Percentiles rank a stretch among this genome's conserved stretches.
Evolutionary conservation across 2,797 vertebrate genomes (phyloP).

Genomic region (Bradypus variegatus): DNA sequence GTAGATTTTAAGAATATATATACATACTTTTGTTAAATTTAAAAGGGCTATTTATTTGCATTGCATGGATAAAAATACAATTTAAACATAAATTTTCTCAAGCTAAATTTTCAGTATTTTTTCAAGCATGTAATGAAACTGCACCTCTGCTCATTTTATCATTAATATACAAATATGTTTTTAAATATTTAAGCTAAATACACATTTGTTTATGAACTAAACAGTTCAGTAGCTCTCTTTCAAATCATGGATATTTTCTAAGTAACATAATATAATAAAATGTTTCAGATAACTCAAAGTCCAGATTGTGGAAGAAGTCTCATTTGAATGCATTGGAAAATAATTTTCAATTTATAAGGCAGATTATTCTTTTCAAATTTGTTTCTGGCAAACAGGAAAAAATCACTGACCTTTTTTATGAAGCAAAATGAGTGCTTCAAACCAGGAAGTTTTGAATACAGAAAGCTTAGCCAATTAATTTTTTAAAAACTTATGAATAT

Average conservation of each 20-base stretch:
- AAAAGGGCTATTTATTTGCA: constrained; percentile 39
- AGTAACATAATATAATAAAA: not conserved
- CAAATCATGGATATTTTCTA: constrained; percentile 26
- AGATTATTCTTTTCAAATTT: constrained; percentile 20
- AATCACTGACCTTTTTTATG: not conserved
- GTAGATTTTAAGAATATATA: constrained; percentile 28
- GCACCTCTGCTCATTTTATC: constrained; percentile 7
- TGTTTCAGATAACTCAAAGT: not conserved
- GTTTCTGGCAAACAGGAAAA: not conserved
- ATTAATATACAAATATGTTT: constrained; percentile 47
- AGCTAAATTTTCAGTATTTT: constrained; percentile 46
- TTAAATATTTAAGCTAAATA: constrained; percentile 47
- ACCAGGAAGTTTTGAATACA: not conserved
- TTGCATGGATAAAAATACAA: constrained; percentile 38
- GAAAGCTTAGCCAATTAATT: not conserved
- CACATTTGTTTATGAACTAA: constrained; percentile 14
- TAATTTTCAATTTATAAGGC: not conserved
- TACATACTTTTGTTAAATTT: constrained; percentile 13
- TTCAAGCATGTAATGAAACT: constrained; percentile 47
- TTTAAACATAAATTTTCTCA: constrained; percentile 39
- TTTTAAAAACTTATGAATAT: not conserved
- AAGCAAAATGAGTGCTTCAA: not conserved
- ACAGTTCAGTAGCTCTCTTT: not conserved
- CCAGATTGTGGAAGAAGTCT: not conserved
- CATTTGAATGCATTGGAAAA: constrained; percentile 22